A percentile compares a stretch with the other conserved stretches of the same genome.
phyloP scores from a whole-genome alignment of 2,113 vertebrate species.

The Heterotis niloticus region DNA sequence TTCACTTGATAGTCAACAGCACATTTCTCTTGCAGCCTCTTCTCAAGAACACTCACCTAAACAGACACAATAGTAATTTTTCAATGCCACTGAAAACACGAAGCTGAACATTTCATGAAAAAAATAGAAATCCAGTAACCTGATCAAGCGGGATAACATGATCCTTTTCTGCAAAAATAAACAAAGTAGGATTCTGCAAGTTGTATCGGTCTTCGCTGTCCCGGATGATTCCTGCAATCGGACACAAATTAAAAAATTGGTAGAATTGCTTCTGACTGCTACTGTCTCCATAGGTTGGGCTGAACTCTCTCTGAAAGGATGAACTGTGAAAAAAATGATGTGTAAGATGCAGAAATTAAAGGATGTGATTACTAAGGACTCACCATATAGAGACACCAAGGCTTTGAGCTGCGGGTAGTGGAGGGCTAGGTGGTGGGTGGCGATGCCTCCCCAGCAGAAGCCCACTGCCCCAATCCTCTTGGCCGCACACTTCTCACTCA shows the following conservation, averaged over 20 bases:
- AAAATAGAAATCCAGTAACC: constrained; percentile 39
- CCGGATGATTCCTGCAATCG: constrained; percentile 62
- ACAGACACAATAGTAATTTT: background rate
- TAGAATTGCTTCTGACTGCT: background rate
- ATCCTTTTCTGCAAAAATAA: constrained; percentile 78
- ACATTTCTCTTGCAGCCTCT: constrained; percentile 76
- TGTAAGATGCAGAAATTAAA: background rate
- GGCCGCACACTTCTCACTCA: constrained; percentile 62
- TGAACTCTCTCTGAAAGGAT: background rate
- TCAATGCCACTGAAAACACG: background rate
- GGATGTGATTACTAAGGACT: background rate
- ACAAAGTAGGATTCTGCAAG: constrained; percentile 68
- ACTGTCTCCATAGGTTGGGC: background rate
- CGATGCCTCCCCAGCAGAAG: constrained; percentile 75
- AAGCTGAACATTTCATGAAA: background rate
- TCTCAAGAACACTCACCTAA: constrained; percentile 72
- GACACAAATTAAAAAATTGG: constrained; percentile 22
- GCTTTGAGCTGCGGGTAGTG: constrained; percentile 64
- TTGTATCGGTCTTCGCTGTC: constrained; percentile 59
- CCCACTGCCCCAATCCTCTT: constrained; percentile 57
- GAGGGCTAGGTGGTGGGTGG: constrained; percentile 65
- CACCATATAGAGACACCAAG: constrained; percentile 68
- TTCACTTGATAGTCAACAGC: constrained; percentile 76
- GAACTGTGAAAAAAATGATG: too few species aligned
- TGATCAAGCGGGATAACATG: constrained; percentile 62